These are phyloP conservation scores for Choristoneura rosaceana DNA, from an alignment of 2,888 invertebrate species.

Conservation along the genomic window DNA sequence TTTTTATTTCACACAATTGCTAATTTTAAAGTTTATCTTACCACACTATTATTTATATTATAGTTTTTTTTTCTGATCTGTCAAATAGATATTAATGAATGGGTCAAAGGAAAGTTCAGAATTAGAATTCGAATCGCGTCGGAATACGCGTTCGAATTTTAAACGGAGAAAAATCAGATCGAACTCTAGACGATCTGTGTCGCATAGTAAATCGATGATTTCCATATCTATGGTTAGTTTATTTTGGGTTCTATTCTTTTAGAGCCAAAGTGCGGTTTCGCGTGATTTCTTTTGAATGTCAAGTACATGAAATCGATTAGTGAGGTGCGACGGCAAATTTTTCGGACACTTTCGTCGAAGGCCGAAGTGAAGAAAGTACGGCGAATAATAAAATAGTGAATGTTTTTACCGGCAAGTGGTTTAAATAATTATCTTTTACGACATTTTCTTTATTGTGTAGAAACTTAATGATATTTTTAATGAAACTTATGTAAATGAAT, in stretches of 20 bases:
- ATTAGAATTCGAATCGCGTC: constrained; percentile 64
- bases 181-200: constrained; percentile 55
- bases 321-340: constrained; percentile 61
- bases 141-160: constrained; percentile 64
- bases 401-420: constrained; percentile 19
- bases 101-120: constrained; percentile 53
- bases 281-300: constrained; percentile 66
- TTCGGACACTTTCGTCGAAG: constrained; percentile 74
- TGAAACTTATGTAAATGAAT: background rate
- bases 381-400: constrained; percentile 28
- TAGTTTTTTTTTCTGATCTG: background rate
- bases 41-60: constrained; percentile 23
- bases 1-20: constrained; percentile 18
- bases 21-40: constrained; percentile 47
- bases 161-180: constrained; percentile 64
- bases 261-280: constrained; percentile 51
- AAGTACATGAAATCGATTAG: constrained; percentile 81
- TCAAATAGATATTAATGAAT: constrained; percentile 36
- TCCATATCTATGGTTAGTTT: constrained; percentile 29
- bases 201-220: constrained; percentile 57
- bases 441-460: background rate
- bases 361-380: constrained; percentile 50
- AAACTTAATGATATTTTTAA: background rate
- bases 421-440: background rate
- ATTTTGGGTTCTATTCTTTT: constrained; percentile 51